Evolutionary conservation across 2,797 vertebrate species (phyloP).

Genomic region (Nothura maculosa): DNA sequence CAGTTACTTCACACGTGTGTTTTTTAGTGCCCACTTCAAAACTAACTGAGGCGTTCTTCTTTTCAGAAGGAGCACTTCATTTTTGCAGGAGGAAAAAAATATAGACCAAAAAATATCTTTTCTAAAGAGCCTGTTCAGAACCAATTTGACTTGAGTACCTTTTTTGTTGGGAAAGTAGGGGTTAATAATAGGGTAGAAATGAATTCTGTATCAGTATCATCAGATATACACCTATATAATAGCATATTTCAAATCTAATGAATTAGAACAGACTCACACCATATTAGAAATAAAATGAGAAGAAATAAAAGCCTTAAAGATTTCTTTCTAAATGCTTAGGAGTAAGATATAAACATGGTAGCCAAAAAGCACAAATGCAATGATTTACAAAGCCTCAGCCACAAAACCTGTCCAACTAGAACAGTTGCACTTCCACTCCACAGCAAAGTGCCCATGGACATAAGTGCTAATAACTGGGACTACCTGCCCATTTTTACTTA

Average conservation of each 20-base stretch:
- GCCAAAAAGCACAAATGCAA: not conserved
- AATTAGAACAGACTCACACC: not conserved
- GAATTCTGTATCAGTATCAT: not conserved
- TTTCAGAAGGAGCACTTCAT: not conserved
- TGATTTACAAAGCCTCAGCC: not conserved
- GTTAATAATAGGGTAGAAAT: not conserved
- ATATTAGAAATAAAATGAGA: not conserved
- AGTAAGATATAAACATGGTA: not conserved
- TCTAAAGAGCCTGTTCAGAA: not conserved
- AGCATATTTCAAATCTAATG: not conserved
- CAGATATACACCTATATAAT: not conserved
- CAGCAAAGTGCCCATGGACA: accelerated
- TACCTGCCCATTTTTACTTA: not conserved
- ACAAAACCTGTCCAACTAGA: not conserved
- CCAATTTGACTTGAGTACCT: not conserved
- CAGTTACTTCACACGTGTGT: not conserved
- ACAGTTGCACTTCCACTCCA: accelerated
- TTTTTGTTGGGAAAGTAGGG: not conserved
- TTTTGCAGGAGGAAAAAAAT: not conserved
- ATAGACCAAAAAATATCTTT: accelerated
- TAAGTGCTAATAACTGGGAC: not conserved
- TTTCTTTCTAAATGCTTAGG: not conserved
- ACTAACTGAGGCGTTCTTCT: not conserved
- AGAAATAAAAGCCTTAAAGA: not conserved
- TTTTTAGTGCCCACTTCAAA: not conserved